Conservation (phyloP, 2,797 vertebrate genomes). For the Prunella strophiata region DNA sequence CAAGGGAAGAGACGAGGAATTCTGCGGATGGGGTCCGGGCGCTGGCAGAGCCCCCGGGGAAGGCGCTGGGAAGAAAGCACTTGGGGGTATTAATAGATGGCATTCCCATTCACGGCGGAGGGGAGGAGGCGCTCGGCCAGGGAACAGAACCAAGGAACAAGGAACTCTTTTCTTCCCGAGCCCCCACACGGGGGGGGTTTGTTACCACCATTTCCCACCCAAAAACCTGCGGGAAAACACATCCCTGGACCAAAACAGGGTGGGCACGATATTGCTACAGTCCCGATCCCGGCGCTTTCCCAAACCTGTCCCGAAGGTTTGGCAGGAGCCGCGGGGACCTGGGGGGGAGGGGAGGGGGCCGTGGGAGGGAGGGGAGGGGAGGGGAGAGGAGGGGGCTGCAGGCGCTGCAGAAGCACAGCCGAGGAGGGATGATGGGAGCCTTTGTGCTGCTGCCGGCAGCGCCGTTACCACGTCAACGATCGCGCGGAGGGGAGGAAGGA, state of each 20-base stretch:
- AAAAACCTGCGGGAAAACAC: neutral
- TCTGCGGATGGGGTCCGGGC: neutral
- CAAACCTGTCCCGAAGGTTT: neutral
- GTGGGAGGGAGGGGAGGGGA: neutral
- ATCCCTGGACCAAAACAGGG: neutral
- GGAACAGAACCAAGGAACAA: neutral
- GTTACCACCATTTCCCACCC: fast-evolving
- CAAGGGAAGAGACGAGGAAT: neutral
- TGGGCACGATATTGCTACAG: neutral
- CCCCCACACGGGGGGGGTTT: neutral
- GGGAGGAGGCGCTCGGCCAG: neutral
- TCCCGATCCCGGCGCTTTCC: neutral
- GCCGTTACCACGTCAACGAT: slow-evolving; percentile 48
- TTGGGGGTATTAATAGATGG: neutral
- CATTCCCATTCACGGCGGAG: neutral
- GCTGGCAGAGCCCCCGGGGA: slow-evolving; percentile 4
- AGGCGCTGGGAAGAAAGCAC: slow-evolving; percentile 5
- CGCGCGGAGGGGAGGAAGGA: slow-evolving; percentile 14
- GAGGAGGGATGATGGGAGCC: slow-evolving; percentile 56
- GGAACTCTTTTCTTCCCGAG: neutral
- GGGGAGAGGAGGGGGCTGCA: slow-evolving; percentile 6
- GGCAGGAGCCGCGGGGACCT: neutral
- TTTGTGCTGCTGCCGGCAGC: slow-evolving; percentile 63
- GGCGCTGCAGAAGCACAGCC: neutral
- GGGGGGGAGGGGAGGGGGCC: neutral